Percentiles rank a stretch among this genome's conserved stretches.
Conservation (phyloP, 2,888 invertebrate genomes). For the Stenolophus ochropezus region DNA sequence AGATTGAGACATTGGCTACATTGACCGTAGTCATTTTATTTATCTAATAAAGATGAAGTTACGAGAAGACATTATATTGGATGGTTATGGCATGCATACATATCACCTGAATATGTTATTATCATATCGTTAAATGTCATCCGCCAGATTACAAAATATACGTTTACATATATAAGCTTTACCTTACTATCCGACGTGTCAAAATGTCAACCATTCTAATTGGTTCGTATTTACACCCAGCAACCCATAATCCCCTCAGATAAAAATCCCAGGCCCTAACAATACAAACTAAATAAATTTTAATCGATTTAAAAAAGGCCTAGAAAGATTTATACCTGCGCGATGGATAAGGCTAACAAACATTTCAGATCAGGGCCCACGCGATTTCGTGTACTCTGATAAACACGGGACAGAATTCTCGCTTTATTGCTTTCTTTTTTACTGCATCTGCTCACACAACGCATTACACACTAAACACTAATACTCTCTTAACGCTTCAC, state of each 20-base stretch:
- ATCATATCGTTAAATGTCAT: slow-evolving; percentile 43
- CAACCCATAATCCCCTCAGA: slow-evolving; percentile 13
- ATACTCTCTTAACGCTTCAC: no score
- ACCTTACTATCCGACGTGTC: slow-evolving; percentile 41
- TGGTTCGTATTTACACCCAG: slow-evolving; percentile 28
- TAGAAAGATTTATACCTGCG: slow-evolving; percentile 21
- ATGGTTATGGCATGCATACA: slow-evolving; percentile 17
- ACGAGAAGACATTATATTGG: slow-evolving; percentile 20
- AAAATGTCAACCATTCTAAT: slow-evolving; percentile 38
- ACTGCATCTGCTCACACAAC: background rate
- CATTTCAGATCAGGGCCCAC: slow-evolving; percentile 45
- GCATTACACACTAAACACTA: background rate
- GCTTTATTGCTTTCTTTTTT: background rate
- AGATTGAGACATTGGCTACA: slow-evolving; percentile 18
- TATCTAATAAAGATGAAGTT: slow-evolving; percentile 35
- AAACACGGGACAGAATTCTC: background rate
- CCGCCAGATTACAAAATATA: slow-evolving; percentile 38
- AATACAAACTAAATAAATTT: slow-evolving; percentile 47
- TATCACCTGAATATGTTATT: slow-evolving; percentile 39
- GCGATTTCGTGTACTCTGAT: slow-evolving; percentile 23
- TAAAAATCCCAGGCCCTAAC: slow-evolving; percentile 35
- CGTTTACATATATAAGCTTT: slow-evolving; percentile 44
- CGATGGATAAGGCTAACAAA: slow-evolving; percentile 34
- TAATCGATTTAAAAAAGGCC: slow-evolving; percentile 36
- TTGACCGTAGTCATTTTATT: slow-evolving; percentile 16